These are phyloP conservation scores for Clistopyga incitator DNA, from an alignment of 2,888 invertebrate genomes.

Conservation along the genomic window DNA sequence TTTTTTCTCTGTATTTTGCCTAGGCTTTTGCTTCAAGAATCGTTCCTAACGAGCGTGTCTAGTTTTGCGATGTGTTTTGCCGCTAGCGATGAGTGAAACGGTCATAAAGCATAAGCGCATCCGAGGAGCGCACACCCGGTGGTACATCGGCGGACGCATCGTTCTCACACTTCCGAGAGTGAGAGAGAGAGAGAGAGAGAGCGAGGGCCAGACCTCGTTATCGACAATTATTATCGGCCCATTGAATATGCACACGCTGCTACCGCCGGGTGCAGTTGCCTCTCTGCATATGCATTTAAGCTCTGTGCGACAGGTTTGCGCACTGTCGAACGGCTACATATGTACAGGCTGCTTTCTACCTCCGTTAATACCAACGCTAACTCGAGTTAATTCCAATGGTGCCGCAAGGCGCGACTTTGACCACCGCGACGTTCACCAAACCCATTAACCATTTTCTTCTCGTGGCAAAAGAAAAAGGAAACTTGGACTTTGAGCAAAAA, in stretches of 20 bases:
- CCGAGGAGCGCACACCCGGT: slow-evolving; percentile 2
- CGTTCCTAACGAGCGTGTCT: slow-evolving; percentile 6
- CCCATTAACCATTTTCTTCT: not conserved
- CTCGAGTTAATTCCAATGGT: slow-evolving; percentile 54
- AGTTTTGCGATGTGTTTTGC: not conserved
- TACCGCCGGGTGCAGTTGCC: slow-evolving; percentile 45
- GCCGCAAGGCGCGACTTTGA: slow-evolving; percentile 1
- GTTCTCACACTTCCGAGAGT: slow-evolving; percentile 6
- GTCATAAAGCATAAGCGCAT: slow-evolving; percentile 14
- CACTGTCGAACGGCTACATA: slow-evolving; percentile 38
- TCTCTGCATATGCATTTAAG: slow-evolving; percentile 64
- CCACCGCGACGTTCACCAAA: slow-evolving; percentile 5
- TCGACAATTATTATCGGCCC: slow-evolving; percentile 71
- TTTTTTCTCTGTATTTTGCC: not conserved
- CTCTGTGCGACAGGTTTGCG: slow-evolving; percentile 40
- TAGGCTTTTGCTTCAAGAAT: slow-evolving; percentile 10
- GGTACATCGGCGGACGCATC: slow-evolving; percentile 13
- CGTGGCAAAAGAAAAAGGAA: not conserved
- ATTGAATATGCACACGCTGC: slow-evolving; percentile 70
- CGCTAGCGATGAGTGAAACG: slow-evolving; percentile 1
- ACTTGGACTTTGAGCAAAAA: not conserved
- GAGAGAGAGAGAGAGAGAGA: not conserved
- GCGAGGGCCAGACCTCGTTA: slow-evolving; percentile 68
- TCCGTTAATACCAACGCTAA: slow-evolving; percentile 60
- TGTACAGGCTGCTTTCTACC: slow-evolving; percentile 46